Percentiles rank a stretch among this genome's conserved stretches.
Conservation (phyloP, 30 jellyfish, hydroid and myxozoan genomes). For the Cassiopea andromeda region DNA sequence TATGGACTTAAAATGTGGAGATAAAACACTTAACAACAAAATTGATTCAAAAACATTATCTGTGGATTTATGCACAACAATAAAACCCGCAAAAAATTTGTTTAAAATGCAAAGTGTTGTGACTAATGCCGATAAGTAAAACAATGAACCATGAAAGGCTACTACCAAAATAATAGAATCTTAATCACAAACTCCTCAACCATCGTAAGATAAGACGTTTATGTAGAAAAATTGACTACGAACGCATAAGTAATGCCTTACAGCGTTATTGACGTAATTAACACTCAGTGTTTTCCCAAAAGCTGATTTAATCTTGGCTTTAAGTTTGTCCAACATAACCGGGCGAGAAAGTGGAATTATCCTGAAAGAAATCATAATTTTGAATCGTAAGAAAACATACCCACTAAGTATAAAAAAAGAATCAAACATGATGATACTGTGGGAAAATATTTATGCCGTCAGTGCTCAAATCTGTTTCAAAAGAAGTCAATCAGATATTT, state of each 20-base stretch:
- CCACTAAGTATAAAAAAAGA: neutral
- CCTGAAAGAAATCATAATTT: constrained; percentile 51
- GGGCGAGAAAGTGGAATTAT: constrained; percentile 78
- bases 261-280: constrained; percentile 77
- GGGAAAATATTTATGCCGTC: no score
- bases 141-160: no score
- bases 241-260: neutral
- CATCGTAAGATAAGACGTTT: no score
- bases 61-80: neutral
- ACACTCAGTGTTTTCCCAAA: constrained; percentile 67
- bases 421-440: no score
- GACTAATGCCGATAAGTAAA: neutral
- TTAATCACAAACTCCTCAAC: no score
- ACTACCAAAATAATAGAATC: no score
- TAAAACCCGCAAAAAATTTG: neutral
- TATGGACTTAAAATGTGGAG: no score
- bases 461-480: no score
- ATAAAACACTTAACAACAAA: neutral
- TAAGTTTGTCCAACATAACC: constrained; percentile 77
- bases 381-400: neutral
- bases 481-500: no score
- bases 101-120: neutral
- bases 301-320: constrained; percentile 68
- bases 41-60: neutral
- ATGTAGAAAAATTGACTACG: no score